A percentile compares a stretch with the other conserved stretches of the same genome.
Conservation (phyloP, 1,140 invertebrate genomes). For the Caenorhabditis briggsae region DNA sequence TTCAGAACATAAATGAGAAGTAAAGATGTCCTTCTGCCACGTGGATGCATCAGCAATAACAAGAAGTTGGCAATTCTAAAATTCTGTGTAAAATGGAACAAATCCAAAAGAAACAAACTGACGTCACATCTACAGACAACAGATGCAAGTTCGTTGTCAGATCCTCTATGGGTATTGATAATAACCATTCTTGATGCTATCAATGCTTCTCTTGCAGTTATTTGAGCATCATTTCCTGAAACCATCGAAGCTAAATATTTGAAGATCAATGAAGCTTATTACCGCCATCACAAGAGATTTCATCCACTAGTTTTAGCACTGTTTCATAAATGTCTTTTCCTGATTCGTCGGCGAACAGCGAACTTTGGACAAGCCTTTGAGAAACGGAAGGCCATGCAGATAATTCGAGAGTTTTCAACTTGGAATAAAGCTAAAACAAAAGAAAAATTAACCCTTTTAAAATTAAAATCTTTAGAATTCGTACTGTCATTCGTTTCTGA, state of each 20-base stretch:
- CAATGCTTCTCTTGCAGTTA: conserved; percentile 3
- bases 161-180: neutral
- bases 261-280: neutral
- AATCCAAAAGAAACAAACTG: neutral
- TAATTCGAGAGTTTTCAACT: conserved; percentile 5
- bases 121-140: conserved; percentile 43
- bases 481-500: conserved; percentile 10
- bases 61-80: conserved; percentile 9
- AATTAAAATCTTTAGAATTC: neutral
- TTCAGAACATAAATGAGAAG: neutral
- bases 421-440: conserved; percentile 17
- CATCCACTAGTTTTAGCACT: neutral
- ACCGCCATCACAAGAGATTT: conserved; percentile 15
- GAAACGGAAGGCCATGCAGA: conserved; percentile 8
- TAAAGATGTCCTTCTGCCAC: conserved; percentile 8
- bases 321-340: conserved; percentile 6
- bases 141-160: neutral
- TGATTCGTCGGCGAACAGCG: neutral
- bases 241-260: neutral
- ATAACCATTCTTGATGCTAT: conserved; percentile 11
- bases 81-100: neutral
- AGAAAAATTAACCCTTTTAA: neutral
- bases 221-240: neutral
- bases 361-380: neutral
- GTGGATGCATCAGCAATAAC: neutral